Evolutionary conservation across 2,113 vertebrate genomes (phyloP), one percentile per base, ranked within the genome.

Genomic region (Dicaeum eximium): DNA sequence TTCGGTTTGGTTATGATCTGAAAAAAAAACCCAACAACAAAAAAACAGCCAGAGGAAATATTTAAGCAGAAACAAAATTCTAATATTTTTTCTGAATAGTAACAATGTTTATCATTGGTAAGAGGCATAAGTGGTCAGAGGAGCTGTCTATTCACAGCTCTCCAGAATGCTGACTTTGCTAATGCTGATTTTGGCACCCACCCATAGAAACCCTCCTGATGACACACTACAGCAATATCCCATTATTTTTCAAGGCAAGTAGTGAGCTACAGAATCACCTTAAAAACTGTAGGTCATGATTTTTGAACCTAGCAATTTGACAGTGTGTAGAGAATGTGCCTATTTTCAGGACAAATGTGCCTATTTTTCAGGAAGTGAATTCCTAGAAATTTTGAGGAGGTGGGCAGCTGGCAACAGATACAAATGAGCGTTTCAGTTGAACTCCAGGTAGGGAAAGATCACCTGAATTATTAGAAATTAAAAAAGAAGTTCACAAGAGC

Each of bases 231-330:
- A 48, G 31, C n/a, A 64, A 56, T 12, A 57, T 3, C 13, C 35
- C 44, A 40, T 21, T 61, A 24, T 42, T 27, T 24, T 78, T 40
- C 30, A 82, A 75, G 42, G 45, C 31, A 53, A 74, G 16, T 3
- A 42, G 14, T 24, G 48, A 82, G 31, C 16, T 79, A 71, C 11
- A 82, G 62, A 61, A 35, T 23, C 18, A 61, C 16, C 58, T 56
- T 33, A 22, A 66, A 66, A 66, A 54, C 3, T 30, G 23, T 28
- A 56, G 13, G 37, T 45, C 0, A 0, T 0, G 2, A 61, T 42
- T 82, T 91, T 61, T 24, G 9, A 57, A 50, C 30, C n/a, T 45
- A 50, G 58, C 7, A 37, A 19, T 69, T 23, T 56, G 53, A 54
- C 23, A 78, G 51, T 7, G n/a, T 18, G 28, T 5, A 80, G 60